Conservation (phyloP, 2,113 vertebrate genomes). For the Henicopernis longicauda region DNA sequence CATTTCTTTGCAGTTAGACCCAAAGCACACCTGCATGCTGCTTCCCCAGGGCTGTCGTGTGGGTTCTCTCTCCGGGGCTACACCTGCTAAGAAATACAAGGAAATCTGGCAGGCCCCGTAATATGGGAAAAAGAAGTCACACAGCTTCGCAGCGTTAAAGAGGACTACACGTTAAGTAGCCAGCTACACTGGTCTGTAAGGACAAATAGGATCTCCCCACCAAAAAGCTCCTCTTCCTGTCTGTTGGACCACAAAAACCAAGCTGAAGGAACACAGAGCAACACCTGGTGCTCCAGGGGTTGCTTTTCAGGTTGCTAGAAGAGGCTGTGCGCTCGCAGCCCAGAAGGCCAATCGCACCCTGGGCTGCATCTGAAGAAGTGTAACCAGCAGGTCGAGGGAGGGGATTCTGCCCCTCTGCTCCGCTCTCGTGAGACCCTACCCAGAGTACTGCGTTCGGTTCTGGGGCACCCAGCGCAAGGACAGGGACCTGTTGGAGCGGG, state of each 20-base stretch:
- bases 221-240: constrained; percentile 32
- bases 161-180: neutral
- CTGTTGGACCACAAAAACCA: constrained; percentile 44
- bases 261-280: neutral
- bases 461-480: no score
- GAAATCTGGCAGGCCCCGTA: neutral
- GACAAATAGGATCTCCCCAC: neutral
- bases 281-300: constrained; percentile 4
- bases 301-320: neutral
- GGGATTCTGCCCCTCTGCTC: no score
- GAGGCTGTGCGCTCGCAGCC: neutral
- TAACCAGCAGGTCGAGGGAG: no score
- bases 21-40: neutral
- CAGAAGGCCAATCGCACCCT: no score
- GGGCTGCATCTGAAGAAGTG: no score
- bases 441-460: no score
- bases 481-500: no score
- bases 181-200: neutral
- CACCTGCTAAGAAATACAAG: neutral
- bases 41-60: neutral
- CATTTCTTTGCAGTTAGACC: neutral
- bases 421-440: no score
- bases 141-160: neutral
- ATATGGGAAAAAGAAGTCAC: neutral
- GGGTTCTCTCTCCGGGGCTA: neutral